Percentiles rank a stretch among this genome's conserved stretches.
Evolutionary conservation across 2,113 vertebrate species (phyloP).

Genomic region (Crotalus viridis): DNA sequence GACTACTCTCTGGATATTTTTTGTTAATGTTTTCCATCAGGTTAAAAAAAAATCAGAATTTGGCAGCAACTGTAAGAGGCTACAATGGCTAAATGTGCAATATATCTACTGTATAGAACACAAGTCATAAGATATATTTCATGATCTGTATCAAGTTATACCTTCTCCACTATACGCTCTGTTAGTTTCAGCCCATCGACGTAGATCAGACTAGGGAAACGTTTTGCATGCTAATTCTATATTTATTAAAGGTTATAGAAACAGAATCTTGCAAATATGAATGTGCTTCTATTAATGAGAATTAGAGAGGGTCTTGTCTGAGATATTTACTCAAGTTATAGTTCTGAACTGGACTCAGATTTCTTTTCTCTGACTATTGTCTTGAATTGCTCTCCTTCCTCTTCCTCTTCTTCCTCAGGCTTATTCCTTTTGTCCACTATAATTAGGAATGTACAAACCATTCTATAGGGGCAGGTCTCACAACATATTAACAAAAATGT

Average conservation of each 20-base stretch:
- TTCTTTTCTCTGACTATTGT: neutral
- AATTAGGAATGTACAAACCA: too few species aligned
- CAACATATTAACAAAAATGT: too few species aligned
- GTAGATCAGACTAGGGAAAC: neutral
- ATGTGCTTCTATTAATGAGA: neutral
- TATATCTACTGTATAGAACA: neutral
- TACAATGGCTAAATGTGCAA: neutral
- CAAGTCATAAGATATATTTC: neutral
- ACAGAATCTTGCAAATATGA: neutral
- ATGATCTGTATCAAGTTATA: neutral
- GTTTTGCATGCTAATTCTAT: neutral
- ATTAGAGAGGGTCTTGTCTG: neutral
- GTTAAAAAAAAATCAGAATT: neutral
- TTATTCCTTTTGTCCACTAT: neutral
- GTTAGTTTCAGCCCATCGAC: neutral
- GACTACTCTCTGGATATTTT: neutral
- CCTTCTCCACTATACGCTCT: neutral
- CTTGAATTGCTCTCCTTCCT: neutral
- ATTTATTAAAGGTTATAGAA: neutral
- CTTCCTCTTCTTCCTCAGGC: neutral
- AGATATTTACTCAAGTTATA: neutral
- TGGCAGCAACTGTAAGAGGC: neutral
- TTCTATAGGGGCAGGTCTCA: too few species aligned
- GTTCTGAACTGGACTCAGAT: neutral
- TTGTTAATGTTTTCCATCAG: neutral